Evolutionary conservation across 2,797 vertebrate genomes (phyloP), one percentile per base, ranked within the genome.

Genomic region (Pangasius djambal): DNA sequence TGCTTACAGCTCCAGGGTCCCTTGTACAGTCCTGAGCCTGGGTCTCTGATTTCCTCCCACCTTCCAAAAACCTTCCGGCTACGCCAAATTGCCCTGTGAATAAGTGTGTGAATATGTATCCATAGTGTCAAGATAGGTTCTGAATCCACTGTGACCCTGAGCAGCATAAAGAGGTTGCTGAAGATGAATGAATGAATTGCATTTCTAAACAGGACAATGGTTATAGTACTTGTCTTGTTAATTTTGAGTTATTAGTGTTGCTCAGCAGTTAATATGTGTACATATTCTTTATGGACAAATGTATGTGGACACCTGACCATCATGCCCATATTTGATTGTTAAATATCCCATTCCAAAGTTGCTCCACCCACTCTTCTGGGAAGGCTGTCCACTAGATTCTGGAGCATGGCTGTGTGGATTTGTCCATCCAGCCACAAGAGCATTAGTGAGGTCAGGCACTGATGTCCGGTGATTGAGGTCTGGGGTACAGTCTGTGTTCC

Each of bases 171-270:
- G 50, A 6, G 50, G 15, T 31, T 52, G 31, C 12, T 55, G n/a
- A 55, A 34, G 25, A 78, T 78, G 37, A 78, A 52, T 52, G 28
- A 50, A 31, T 78, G 25, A 52, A 78, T 78, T 31, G 50, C 50
- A 55, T 96, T 96, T 96, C 93, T 97, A 97, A 98, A 97, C 97
- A 98, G 97, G 94, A 94, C 95, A 95, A 95, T 96, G 96, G 95
- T 94, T 94, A 95, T 96, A 96, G 96, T 97, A 97, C 98, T 96
- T 96, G 97, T 95, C 95, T 95, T 93, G 89, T 93, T 93, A 90
- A 95, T 93, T 92, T 94, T 93, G 94, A 95, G 96, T 97, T 97
- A 97, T 97, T 97, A 97, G 96, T 93, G 93, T 93, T 95, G 95
- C 92, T 95, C 93, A 93, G 92, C 86, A 86, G 85, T 88, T 61